Conservation (phyloP, 2,797 vertebrate genomes). For the Hipposideros larvatus region DNA sequence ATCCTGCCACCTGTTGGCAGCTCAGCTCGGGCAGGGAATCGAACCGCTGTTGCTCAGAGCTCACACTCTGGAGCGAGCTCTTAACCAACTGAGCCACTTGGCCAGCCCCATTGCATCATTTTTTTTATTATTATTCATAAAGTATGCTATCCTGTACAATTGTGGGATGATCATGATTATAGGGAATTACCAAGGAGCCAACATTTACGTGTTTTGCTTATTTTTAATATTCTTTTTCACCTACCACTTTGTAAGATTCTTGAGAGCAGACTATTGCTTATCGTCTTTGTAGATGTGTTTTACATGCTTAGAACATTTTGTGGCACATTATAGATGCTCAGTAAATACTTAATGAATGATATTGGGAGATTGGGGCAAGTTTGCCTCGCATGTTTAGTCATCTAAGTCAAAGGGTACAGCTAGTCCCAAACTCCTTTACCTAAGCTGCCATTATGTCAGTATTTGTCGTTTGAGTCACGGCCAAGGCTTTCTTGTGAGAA, state of each 20-base stretch:
- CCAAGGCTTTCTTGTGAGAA: neutral
- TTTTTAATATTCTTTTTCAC: neutral
- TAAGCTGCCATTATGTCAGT: neutral
- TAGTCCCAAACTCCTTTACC: neutral
- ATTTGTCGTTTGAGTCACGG: neutral
- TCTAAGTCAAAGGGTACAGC: neutral
- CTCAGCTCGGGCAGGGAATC: too few relatives aligned
- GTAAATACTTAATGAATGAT: neutral
- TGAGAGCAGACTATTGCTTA: neutral
- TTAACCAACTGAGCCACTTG: too few relatives aligned
- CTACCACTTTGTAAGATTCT: neutral
- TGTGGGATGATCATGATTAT: neutral
- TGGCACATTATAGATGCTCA: neutral
- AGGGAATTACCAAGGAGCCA: neutral
- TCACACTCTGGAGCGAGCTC: too few relatives aligned
- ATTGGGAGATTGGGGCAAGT: neutral
- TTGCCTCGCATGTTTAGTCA: neutral
- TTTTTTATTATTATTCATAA: constrained; percentile 34
- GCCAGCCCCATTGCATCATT: neutral
- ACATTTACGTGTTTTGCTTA: neutral
- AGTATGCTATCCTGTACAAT: neutral
- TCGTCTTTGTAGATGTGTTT: neutral
- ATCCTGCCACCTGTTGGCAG: too few relatives aligned
- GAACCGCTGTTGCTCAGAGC: too few relatives aligned
- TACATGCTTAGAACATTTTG: neutral